A percentile compares a stretch with the other conserved stretches of the same genome.
These are phyloP conservation scores for Lordiphosa stackelbergi DNA, from an alignment of 1,140 invertebrate genomes.

Conservation along the genomic window DNA sequence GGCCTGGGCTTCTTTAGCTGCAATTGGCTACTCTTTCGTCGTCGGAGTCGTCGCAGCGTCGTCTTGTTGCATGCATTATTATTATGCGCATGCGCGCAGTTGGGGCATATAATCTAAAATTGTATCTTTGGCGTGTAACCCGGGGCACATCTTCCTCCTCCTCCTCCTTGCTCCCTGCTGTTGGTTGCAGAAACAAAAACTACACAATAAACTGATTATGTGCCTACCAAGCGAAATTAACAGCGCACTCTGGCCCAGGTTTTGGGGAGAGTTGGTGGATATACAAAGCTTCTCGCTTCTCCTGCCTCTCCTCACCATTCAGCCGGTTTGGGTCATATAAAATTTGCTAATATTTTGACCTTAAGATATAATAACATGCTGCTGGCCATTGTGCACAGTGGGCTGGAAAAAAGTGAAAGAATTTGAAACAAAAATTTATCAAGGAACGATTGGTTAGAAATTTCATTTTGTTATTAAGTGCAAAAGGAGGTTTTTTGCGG, in stretches of 20 bases:
- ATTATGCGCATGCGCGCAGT: conserved; percentile 76
- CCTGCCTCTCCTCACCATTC: conserved; percentile 12
- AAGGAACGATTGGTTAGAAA: too few relatives aligned
- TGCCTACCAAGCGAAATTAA: conserved; percentile 61
- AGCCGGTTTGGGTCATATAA: conserved; percentile 52
- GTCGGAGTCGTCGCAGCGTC: conserved; percentile 9
- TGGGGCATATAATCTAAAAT: conserved; percentile 76
- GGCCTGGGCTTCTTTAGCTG: conserved; percentile 39
- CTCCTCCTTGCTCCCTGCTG: conserved; percentile 17
- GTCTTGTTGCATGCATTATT: conserved; percentile 73
- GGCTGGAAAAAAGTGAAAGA: conserved; percentile 4
- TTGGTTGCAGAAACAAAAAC: conserved; percentile 20
- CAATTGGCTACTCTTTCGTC: conserved; percentile 55
- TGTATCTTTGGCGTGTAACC: conserved; percentile 77
- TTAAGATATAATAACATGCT: conserved; percentile 47
- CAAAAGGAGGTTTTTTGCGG: too few relatives aligned
- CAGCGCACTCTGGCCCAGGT: conserved; percentile 29
- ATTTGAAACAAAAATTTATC: not conserved
- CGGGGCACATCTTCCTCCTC: conserved; percentile 58
- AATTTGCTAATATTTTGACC: conserved; percentile 75
- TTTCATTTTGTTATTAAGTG: too few relatives aligned
- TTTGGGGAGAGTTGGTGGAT: not conserved
- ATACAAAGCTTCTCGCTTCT: conserved; percentile 7
- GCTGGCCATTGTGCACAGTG: conserved; percentile 46
- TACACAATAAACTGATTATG: conserved; percentile 72